Evolutionary conservation across 1,140 invertebrate genomes (phyloP).

Genomic region (Nephotettix cincticeps): DNA sequence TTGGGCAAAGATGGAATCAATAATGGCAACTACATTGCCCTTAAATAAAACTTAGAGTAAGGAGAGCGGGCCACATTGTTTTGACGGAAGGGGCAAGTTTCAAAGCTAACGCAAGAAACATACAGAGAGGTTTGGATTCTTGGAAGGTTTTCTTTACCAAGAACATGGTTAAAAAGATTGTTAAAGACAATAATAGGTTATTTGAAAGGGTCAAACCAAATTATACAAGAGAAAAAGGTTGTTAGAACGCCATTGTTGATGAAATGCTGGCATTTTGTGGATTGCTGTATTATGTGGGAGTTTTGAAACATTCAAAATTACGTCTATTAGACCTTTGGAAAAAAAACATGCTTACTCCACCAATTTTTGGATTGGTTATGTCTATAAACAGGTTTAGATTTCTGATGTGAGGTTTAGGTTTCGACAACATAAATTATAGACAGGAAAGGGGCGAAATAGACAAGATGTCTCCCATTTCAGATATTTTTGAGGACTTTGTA

Average conservation of each 20-base stretch:
- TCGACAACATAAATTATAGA: neutral
- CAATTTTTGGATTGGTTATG: constrained; percentile 18
- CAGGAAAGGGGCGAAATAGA: neutral
- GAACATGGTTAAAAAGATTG: neutral
- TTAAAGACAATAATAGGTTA: neutral
- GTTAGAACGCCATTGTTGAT: neutral
- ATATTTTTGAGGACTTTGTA: neutral
- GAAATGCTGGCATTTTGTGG: neutral
- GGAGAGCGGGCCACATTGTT: neutral
- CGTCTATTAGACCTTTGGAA: neutral
- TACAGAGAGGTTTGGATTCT: neutral
- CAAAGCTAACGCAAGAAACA: neutral
- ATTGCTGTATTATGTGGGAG: neutral
- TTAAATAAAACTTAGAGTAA: neutral
- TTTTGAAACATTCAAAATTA: neutral
- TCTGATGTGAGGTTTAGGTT: neutral
- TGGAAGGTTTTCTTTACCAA: neutral
- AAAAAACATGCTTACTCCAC: neutral
- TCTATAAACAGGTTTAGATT: neutral
- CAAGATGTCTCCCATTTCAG: neutral
- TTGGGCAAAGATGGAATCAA: neutral
- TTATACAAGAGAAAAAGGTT: neutral
- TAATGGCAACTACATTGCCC: neutral
- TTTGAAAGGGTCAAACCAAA: neutral
- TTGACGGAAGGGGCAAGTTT: neutral